Conservation (phyloP, 30 jellyfish, hydroid and myxozoan genomes). For the Rhopilema esculentum region DNA sequence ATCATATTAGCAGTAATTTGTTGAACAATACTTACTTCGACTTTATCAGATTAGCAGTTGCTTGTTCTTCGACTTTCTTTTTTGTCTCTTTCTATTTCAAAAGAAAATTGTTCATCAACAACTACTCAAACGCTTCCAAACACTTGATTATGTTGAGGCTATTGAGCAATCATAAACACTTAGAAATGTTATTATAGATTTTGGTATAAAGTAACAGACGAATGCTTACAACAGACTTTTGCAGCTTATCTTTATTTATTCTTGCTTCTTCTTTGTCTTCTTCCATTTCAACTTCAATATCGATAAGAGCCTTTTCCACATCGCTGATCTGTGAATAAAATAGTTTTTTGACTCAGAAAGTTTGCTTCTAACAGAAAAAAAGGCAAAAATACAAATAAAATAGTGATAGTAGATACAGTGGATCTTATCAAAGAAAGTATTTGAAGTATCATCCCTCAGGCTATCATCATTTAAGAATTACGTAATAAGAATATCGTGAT, state of each 20-base stretch:
- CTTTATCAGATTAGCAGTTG: constrained; percentile 43
- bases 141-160: no score
- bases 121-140: no score
- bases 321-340: constrained; percentile 65
- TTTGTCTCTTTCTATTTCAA: constrained; percentile 67
- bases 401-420: no score
- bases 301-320: constrained; percentile 75
- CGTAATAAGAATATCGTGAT: no score
- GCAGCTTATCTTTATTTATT: constrained; percentile 42
- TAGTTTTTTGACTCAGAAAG: background rate
- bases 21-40: constrained; percentile 46
- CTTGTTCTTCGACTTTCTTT: constrained; percentile 71
- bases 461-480: no score
- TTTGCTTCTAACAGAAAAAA: background rate
- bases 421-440: no score
- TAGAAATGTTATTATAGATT: no score
- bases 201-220: background rate
- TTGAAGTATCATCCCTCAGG: no score
- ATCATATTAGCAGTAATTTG: background rate
- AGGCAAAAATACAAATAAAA: background rate
- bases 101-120: background rate
- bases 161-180: no score
- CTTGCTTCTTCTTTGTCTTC: constrained; percentile 83
- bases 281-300: constrained; percentile 78
- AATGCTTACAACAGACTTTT: constrained; percentile 67